These are phyloP conservation scores for Ia io DNA, from an alignment of 2,113 vertebrate genomes.

Conservation along the genomic window DNA sequence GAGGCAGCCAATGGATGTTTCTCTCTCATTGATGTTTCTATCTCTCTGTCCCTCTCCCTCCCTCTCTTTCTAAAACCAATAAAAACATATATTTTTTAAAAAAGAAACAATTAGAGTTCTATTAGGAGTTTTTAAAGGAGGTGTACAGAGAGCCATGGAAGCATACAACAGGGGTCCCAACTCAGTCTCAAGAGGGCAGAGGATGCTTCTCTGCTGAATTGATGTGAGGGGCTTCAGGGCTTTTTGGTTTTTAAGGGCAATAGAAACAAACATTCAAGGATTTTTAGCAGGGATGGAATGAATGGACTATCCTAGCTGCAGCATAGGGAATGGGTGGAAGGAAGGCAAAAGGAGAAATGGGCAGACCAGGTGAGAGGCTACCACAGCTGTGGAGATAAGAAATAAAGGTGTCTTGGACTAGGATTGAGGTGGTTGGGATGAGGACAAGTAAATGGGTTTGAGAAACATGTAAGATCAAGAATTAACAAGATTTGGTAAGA, in stretches of 20 bases:
- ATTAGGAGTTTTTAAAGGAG: background rate
- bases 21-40: background rate
- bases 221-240: background rate
- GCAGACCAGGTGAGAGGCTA: background rate
- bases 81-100: background rate
- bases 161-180: background rate
- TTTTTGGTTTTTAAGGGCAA: background rate
- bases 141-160: background rate
- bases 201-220: background rate
- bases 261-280: background rate
- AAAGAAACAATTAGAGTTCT: background rate
- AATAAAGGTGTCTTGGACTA: background rate
- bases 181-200: background rate
- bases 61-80: background rate
- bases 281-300: background rate
- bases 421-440: background rate
- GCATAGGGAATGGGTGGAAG: background rate
- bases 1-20: background rate
- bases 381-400: accelerated
- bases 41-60: background rate
- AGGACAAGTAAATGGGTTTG: background rate
- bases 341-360: background rate
- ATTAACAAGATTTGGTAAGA: background rate
- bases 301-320: background rate
- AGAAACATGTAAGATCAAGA: background rate